Conservation (phyloP, 1,140 invertebrate genomes). For the Drosophila lini region DNA sequence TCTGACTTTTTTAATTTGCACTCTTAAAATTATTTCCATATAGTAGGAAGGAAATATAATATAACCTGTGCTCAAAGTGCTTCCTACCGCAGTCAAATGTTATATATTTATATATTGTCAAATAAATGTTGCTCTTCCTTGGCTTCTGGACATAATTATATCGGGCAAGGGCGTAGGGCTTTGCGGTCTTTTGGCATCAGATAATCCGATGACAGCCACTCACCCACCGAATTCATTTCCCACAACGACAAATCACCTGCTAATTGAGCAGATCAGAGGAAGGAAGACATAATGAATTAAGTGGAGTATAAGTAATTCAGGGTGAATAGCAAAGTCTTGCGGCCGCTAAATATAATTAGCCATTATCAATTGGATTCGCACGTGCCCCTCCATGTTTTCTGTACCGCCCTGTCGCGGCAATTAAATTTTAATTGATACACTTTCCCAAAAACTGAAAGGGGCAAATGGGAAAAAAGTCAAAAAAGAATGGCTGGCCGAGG, state of each 20-base stretch:
- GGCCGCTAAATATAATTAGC: slow-evolving; percentile 26
- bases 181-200: neutral
- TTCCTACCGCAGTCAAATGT: neutral
- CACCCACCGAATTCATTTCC: slow-evolving; percentile 15
- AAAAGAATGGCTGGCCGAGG: slow-evolving; percentile 17
- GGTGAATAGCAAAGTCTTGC: slow-evolving; percentile 15
- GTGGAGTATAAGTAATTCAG: slow-evolving; percentile 10
- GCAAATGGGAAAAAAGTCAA: slow-evolving; percentile 27
- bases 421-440: slow-evolving; percentile 75
- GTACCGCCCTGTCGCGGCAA: slow-evolving; percentile 42
- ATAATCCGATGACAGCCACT: slow-evolving; percentile 8
- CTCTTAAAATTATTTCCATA: too few species aligned
- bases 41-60: neutral
- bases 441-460: slow-evolving; percentile 46
- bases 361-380: slow-evolving; percentile 28
- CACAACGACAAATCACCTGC: slow-evolving; percentile 5
- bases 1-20: too few species aligned
- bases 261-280: slow-evolving; percentile 1
- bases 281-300: slow-evolving; percentile 13
- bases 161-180: neutral
- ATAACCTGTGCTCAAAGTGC: neutral
- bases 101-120: neutral
- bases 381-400: slow-evolving; percentile 22
- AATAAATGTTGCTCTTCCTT: neutral
- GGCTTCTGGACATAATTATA: neutral